A percentile compares a stretch with the other conserved stretches of the same genome.
These are phyloP conservation scores for Eupithecia pulchellata DNA, from an alignment of 2,888 invertebrate genomes.

Conservation along the genomic window DNA sequence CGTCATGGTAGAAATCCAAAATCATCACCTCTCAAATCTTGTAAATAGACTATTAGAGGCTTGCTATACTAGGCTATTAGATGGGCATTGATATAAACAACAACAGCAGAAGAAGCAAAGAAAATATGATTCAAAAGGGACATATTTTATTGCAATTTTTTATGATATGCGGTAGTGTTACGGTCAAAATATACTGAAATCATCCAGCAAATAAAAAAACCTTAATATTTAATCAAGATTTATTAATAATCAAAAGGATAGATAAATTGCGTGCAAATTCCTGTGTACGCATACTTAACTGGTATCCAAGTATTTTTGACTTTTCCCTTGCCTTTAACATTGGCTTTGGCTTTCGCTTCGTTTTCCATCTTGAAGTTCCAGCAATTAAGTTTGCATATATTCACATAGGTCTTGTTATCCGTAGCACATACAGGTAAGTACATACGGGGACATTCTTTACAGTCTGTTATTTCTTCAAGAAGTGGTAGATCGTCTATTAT, in stretches of 20 bases:
- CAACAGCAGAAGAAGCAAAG: too few species aligned
- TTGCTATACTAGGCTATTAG: too few species aligned
- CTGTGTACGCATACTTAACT: neutral
- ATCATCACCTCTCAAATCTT: too few species aligned
- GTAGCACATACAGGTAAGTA: conserved; percentile 9
- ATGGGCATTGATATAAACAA: too few species aligned
- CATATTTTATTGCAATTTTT: too few species aligned
- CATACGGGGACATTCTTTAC: neutral
- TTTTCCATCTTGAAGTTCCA: neutral
- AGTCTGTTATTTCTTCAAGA: neutral
- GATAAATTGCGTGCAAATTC: neutral
- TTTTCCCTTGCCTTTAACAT: too few species aligned
- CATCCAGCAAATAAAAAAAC: neutral
- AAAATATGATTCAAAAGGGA: too few species aligned
- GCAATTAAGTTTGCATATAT: neutral
- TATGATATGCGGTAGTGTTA: too few species aligned
- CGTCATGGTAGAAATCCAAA: too few species aligned
- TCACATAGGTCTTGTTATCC: neutral
- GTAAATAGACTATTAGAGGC: too few species aligned
- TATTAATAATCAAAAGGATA: conserved; percentile 2
- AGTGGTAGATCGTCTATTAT: conserved; percentile 1
- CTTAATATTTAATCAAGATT: neutral
- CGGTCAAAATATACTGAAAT: too few species aligned
- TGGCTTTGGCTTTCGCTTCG: neutral
- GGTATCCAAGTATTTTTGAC: neutral